Evolutionary conservation across 2,797 vertebrate genomes (phyloP).

Genomic region (Morus bassanus): DNA sequence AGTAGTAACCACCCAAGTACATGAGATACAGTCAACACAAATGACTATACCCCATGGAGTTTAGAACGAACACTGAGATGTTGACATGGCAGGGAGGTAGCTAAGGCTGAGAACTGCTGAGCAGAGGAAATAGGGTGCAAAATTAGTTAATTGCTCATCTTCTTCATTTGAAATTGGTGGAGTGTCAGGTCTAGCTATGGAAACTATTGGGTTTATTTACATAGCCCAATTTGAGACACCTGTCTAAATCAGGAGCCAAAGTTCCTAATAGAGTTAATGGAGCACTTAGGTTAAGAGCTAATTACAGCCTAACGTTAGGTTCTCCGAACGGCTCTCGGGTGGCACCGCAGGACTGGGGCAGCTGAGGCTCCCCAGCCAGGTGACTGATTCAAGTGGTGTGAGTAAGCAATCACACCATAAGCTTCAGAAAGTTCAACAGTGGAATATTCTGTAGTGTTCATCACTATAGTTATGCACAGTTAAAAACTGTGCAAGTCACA

Average conservation of each 20-base stretch:
- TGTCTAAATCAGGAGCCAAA: constrained; percentile 17
- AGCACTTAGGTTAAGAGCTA: constrained; percentile 29
- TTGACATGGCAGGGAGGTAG: neutral
- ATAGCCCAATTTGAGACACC: neutral
- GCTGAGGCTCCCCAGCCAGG: neutral
- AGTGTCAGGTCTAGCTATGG: neutral
- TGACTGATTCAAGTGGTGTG: neutral
- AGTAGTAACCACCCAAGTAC: neutral
- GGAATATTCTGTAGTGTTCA: neutral
- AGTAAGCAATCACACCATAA: neutral
- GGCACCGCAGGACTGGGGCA: neutral
- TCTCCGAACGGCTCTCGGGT: neutral
- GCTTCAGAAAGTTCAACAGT: neutral
- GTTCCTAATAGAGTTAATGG: neutral
- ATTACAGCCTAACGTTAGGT: neutral
- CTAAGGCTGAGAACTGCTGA: neutral
- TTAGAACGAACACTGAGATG: neutral
- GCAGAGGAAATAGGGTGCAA: neutral
- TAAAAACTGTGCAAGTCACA: neutral
- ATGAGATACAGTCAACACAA: neutral
- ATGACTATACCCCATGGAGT: neutral
- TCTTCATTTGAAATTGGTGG: neutral
- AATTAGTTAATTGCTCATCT: neutral
- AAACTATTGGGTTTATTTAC: constrained; percentile 10
- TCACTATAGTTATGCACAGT: neutral